Conservation (phyloP, 2,113 vertebrate species). For the Martes martes region DNA sequence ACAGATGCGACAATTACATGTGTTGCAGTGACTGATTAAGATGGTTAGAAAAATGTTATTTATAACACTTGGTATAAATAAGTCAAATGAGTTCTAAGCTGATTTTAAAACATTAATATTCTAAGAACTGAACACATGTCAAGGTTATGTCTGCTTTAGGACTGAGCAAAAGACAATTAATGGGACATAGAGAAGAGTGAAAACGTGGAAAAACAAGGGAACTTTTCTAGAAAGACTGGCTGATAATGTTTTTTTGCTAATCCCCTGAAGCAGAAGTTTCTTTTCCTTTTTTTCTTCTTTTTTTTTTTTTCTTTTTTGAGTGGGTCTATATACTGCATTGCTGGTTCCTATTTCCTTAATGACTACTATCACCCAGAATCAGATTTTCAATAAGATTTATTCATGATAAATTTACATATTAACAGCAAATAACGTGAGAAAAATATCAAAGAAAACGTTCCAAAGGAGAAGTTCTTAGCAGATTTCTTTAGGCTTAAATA, state of each 20-base stretch:
- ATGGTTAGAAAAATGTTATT: conserved; percentile 49
- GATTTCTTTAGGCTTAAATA: conserved; percentile 47
- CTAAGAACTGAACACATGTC: neutral
- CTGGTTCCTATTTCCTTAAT: conserved; percentile 52
- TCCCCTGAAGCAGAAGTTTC: neutral
- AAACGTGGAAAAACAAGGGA: conserved; percentile 1
- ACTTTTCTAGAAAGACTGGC: neutral
- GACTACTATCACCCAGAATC: conserved; percentile 70
- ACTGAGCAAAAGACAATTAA: conserved; percentile 21
- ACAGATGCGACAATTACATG: conserved; percentile 46
- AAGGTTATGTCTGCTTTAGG: conserved; percentile 11
- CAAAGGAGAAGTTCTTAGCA: conserved; percentile 70
- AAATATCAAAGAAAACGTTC: conserved; percentile 76
- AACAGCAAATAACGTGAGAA: conserved; percentile 76
- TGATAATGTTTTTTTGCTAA: neutral
- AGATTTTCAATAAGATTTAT: conserved; percentile 78
- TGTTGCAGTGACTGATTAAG: conserved; percentile 42
- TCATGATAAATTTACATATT: conserved; percentile 78
- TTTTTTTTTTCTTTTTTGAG: neutral
- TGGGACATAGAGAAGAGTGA: neutral
- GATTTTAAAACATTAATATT: conserved; percentile 54
- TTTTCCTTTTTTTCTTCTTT: neutral
- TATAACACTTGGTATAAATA: conserved; percentile 55
- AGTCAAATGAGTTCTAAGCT: conserved; percentile 44
- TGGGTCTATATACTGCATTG: neutral